These are phyloP conservation scores for Epinephelus moara DNA, from an alignment of 2,113 vertebrate species.

Conservation along the genomic window DNA sequence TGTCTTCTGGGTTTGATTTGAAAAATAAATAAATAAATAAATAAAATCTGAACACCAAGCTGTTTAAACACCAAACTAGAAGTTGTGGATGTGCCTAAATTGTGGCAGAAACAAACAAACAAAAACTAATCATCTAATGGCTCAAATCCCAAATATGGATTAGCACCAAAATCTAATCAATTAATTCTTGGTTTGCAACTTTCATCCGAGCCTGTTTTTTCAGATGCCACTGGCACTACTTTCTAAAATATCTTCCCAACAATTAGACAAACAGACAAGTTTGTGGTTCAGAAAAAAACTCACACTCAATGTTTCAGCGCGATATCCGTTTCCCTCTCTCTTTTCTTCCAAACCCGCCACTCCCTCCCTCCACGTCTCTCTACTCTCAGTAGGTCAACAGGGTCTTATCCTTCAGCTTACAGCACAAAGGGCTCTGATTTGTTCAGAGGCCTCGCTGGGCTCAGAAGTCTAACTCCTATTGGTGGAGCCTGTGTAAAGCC, in stretches of 20 bases:
- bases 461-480: slow-evolving; percentile 55
- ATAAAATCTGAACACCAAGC: neutral
- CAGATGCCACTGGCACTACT: neutral
- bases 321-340: slow-evolving; percentile 32
- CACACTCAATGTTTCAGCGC: slow-evolving; percentile 53
- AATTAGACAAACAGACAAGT: neutral
- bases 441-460: slow-evolving; percentile 34
- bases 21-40: no score
- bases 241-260: neutral
- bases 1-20: neutral
- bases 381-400: slow-evolving; percentile 74
- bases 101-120: neutral
- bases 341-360: slow-evolving; percentile 4
- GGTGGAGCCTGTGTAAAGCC: slow-evolving; percentile 45
- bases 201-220: slow-evolving; percentile 2
- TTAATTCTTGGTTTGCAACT: slow-evolving; percentile 10
- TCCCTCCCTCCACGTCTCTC: neutral
- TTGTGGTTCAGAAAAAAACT: slow-evolving; percentile 2
- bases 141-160: slow-evolving; percentile 65
- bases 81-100: neutral
- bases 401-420: slow-evolving; percentile 78
- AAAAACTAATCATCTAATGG: slow-evolving; percentile 51
- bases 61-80: neutral
- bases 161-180: slow-evolving; percentile 34
- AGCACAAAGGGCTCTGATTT: slow-evolving; percentile 63